Base-by-base conservation (phyloP, 2,797 vertebrate genomes). In the Tachyglossus aculeatus region DNA sequence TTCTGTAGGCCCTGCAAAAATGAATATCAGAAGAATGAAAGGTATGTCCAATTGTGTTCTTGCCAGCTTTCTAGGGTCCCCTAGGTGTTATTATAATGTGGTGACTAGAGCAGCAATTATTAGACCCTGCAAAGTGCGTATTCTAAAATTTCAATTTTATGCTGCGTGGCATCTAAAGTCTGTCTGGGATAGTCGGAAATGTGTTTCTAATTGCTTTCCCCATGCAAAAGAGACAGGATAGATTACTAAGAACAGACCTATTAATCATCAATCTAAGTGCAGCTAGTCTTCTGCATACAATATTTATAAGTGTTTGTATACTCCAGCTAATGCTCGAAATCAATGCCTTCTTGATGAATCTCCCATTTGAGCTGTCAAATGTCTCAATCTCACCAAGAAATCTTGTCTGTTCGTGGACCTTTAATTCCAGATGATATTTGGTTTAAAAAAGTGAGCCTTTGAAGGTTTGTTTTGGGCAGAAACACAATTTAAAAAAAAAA, bases 151-250 rank as follows among this genome's bases (percentile, higher is more conserved):
- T 86, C 84, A 82, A 27, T 91, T 90, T 92, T 89, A 76, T 64
- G 19, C 76, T 70, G 55, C 70, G 77, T 64, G 89, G 57, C 70
- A 70, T 74, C 63, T 74, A 67, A 84, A n/a, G 33, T 78, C 82
- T 89, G 76, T 70, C 82, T 90, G 57, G 54, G 66, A 86, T 74
- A 88, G 74, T 85, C 53, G 16, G 78, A 91, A 92, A 76, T 88
- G 81, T 86, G 71, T 88, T 89, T 92, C 87, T 92, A 91, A 91
- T 93, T 89, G 87, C 82, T 89, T 90, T 89, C 83, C 87, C 74
- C 81, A 87, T 90, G 86, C 86, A 91, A 91, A 90, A 88, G 81
- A 89, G 80, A 82, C 89, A 65, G 40, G 66, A 81, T 59, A 90
- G 80, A 88, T 91, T 89, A 87, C 69, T 67, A 89, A 80, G 66